Evolutionary conservation across 2,888 invertebrate species (phyloP), one percentile per base, ranked within the genome.

Genomic region (Drosophila bunnanda): DNA sequence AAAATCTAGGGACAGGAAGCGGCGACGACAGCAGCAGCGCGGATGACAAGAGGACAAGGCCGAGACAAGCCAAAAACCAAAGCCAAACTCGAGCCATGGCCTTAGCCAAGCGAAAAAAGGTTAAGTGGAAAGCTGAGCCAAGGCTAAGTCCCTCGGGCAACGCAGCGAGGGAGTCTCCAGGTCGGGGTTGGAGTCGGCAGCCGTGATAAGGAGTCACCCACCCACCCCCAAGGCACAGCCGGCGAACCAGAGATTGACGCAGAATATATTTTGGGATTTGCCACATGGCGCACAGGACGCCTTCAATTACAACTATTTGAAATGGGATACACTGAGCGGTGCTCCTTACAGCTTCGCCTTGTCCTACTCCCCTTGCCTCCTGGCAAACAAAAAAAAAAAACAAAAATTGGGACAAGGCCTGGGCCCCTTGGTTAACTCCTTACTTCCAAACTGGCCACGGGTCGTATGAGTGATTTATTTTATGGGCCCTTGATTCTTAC

Each of bases 381-480:
- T 12, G 20, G 34, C 8, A 13, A 34, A 22, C 20, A n/a, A n/a
- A n/a, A n/a, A n/a, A n/a, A n/a, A n/a, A n/a, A n/a, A n/a, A n/a
- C n/a, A n/a, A n/a, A 68, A 68, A 56, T 22, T 39, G 39, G 28
- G 10, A 46, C 46, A 53, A 30, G 30, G 50, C 13, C 8, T 17
- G 12, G 13, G 13, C 20, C 5, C 8, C 25, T n/a, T 28, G 15
- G 20, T 15, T 20, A 46, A 34, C 39, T 46, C 52, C 30, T 41
- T 30, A 28, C 38, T 44, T 36, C n/a, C 34, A 17, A 32, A 41
- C 43, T 41, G 48, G 30, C 25, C 38, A 8, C 56, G 66, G 60
- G 46, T 71, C 82, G 83, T 84, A 87, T 84, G 82, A 77, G 88
- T 87, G 82, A 83, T 87, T 83, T 83, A 87, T 87, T 84, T 85